Evolutionary conservation across 2,113 vertebrate species (phyloP).

Genomic region (Ciconia maguari): DNA sequence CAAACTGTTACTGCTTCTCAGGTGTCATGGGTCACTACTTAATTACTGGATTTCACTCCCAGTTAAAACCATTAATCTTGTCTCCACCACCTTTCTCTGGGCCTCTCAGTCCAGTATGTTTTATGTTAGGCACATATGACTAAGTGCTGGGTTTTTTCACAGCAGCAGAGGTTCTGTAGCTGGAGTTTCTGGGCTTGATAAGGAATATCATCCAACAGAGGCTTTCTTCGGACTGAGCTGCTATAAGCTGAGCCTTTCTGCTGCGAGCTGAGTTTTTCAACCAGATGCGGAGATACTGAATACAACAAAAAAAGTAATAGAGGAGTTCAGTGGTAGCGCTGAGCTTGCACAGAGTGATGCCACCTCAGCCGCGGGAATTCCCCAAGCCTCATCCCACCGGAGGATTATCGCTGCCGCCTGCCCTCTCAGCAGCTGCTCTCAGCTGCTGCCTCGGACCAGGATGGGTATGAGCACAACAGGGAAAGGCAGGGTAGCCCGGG

Average conservation of each 20-base stretch:
- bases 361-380: not conserved
- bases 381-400: not conserved
- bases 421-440: not conserved
- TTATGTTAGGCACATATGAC: slow-evolving; percentile 20
- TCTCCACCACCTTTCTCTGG: slow-evolving; percentile 42
- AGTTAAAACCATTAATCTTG: slow-evolving; percentile 66
- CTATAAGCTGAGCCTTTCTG: not conserved
- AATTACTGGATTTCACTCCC: slow-evolving; percentile 68
- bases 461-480: not conserved
- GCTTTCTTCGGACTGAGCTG: not conserved
- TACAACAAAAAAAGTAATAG: not conserved
- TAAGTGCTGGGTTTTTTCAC: not conserved
- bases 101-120: slow-evolving; percentile 44
- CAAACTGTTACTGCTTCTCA: slow-evolving; percentile 64
- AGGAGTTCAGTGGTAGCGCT: not conserved
- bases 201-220: not conserved
- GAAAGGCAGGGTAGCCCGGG: not conserved
- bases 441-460: not conserved
- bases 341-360: not conserved
- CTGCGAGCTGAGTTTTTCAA: not conserved
- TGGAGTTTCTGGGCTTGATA: not conserved
- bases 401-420: not conserved
- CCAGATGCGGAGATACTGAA: not conserved
- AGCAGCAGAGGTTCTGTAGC: not conserved
- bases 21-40: slow-evolving; percentile 65